Evolutionary conservation across 2,888 invertebrate species (phyloP).

Genomic region (Scelioninae gen. 1): DNA sequence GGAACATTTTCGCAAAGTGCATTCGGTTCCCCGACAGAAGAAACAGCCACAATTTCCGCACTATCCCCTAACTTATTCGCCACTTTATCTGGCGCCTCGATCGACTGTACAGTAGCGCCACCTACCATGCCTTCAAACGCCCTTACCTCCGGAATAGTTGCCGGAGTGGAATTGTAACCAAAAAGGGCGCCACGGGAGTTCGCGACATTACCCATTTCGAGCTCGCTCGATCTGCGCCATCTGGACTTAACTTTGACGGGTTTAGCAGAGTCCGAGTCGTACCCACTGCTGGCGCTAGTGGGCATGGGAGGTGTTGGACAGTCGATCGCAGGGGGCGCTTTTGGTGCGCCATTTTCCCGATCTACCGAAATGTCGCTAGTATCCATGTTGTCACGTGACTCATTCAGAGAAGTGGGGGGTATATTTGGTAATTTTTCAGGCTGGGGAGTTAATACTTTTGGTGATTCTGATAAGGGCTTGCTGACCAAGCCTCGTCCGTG

Average conservation of each 20-base stretch:
- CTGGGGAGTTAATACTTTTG: slow-evolving; percentile 72
- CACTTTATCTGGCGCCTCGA: slow-evolving; percentile 22
- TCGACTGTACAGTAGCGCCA: slow-evolving; percentile 4
- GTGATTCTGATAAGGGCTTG: slow-evolving; percentile 78
- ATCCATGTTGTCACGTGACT: slow-evolving; percentile 77
- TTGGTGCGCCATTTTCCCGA: slow-evolving; percentile 78
- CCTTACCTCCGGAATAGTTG: slow-evolving; percentile 84
- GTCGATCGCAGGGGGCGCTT: slow-evolving; percentile 74
- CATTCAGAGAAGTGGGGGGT: slow-evolving; percentile 70
- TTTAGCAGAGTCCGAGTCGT: slow-evolving; percentile 85
- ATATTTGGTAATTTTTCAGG: slow-evolving; percentile 75
- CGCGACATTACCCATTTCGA: slow-evolving; percentile 86
- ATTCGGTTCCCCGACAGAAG: slow-evolving; percentile 8
- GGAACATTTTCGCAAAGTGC: slow-evolving; percentile 5
- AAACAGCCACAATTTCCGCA: slow-evolving; percentile 45
- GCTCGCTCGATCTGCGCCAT: slow-evolving; percentile 90
- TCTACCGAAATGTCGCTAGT: slow-evolving; percentile 80
- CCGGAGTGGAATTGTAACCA: slow-evolving; percentile 83
- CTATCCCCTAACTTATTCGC: background rate
- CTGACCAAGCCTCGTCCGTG: slow-evolving; percentile 82
- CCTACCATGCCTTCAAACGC: slow-evolving; percentile 80
- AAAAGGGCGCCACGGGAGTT: slow-evolving; percentile 62
- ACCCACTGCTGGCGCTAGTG: slow-evolving; percentile 75
- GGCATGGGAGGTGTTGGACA: slow-evolving; percentile 75
- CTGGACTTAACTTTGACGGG: slow-evolving; percentile 92